Base-by-base conservation (phyloP, 2,113 vertebrate genomes). In the Sphyrna mokarran region DNA sequence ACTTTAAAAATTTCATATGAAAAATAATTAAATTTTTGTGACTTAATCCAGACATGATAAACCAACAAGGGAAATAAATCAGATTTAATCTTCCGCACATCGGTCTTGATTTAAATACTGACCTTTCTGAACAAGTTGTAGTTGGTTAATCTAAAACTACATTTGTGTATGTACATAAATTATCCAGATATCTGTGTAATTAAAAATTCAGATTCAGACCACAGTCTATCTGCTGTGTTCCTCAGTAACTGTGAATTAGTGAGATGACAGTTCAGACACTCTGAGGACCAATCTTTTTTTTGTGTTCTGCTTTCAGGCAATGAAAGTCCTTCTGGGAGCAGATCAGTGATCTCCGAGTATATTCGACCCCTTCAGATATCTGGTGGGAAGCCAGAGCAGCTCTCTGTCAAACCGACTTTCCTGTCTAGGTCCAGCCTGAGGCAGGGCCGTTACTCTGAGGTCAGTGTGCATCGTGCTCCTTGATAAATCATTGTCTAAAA, bases 361-460 rank as follows among this genome's bases (percentile, higher is more conserved):
- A 98, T 98, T 96, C 97, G 97, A 96, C 98, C 99, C 83, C 98
- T 98, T 37, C 98, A 98, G 2, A 97, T 98, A 66, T 98, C 98
- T 7, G 97, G 98, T 96, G 99, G 98, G 97, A 98, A 98, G 96
- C 98, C 98, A 0, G 98, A 98, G 96, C 97, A 98, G 23, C 97
- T 98, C 95, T 98, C 98, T 1, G 97, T 98, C 97, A 99, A 98
- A 97, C 98, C 99, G 94, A 98, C 98, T 94, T 98, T 99, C 97
- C 98, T 98, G 96, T 97, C 97, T 72, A 98, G 98, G 96, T 96
- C 98, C 80, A 97, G 98, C 97, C 97, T 98, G 96, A 97, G 98
- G 96, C 98, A 98, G 97, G 97, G 98, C 97, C 98, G 98, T 97
- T 98, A 99, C 96, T 97, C 98, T 86, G 98, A 99, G 97, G 99